Base-by-base conservation (phyloP, 2,888 invertebrate species). In the Drosophila greeni region DNA sequence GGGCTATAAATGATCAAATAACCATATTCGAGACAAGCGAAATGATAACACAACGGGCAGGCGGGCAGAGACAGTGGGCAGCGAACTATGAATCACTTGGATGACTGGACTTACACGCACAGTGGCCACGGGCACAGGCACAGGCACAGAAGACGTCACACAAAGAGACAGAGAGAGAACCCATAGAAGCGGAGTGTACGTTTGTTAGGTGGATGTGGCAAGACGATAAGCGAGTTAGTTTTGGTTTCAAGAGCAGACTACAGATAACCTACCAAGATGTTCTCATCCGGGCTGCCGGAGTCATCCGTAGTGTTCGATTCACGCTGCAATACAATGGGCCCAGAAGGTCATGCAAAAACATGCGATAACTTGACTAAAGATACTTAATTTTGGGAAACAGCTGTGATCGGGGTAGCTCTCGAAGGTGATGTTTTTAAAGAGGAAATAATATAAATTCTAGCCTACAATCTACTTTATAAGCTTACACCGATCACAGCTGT, bases 281-380 rank as follows among this genome's bases (percentile, higher is more conserved):
- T 92, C 77, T 92, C 91, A 89, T 94, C 93, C 84, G 94, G 94
- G 85, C 92, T 92, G 82, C 93, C 92, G 89, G 93, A 92, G 89
- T 91, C 92, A 78, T 93, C 91, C 69, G 92, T 71, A 45, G 91
- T 91, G 88, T 92, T 88, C 88, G 90, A 90, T 90, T 92, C 93
- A 82, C 93, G 92, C 92, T 94, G 80, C 47, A 77, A 68, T 43
- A 55, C 45, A 45, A 29, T 18, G 29, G 11, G 43, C 65, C 53
- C 66, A 47, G 71, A 53, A 45, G 47, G 51, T 51, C 82, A 84
- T 73, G 75, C 82, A 65, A 53, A 61, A 31, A 59, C 77, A 79
- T 82, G 84, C 79, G 37, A 59, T 55, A 66, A 24, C 61, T 45
- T 45, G 23, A 20, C 45, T 37, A 39, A 6, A 3, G 12, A 54